Evolutionary conservation across 2,113 vertebrate genomes (phyloP).

Genomic region (Progne subis): DNA sequence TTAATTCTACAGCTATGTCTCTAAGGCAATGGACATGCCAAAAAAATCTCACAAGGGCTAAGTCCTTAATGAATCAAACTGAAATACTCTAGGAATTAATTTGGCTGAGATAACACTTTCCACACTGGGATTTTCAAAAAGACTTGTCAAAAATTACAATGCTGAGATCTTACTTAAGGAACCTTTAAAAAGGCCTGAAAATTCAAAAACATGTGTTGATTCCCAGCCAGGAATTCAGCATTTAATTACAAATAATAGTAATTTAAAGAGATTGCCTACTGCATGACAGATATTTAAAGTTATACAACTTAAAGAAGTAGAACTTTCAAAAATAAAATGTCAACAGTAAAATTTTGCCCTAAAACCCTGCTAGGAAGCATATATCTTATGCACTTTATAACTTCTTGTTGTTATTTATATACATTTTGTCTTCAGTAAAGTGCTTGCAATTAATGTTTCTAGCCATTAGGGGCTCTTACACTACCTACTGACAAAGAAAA

Average conservation of each 20-base stretch:
- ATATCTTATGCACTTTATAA: background rate
- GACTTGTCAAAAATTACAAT: background rate
- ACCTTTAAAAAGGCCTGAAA: background rate
- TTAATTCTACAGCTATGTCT: background rate
- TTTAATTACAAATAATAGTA: background rate
- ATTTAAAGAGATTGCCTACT: background rate
- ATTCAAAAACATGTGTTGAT: background rate
- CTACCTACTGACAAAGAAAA: background rate
- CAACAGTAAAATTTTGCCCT: background rate
- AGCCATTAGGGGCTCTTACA: background rate
- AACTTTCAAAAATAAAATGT: background rate
- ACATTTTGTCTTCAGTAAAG: background rate
- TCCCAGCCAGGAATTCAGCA: background rate
- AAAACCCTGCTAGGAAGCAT: background rate
- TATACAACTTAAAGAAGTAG: background rate
- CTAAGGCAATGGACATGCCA: background rate
- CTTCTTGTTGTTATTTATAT: background rate
- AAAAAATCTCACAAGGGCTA: background rate
- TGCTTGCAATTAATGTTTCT: background rate
- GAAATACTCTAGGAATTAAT: slow-evolving; percentile 21
- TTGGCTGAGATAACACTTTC: background rate
- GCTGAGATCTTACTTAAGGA: background rate
- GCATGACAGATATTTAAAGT: background rate
- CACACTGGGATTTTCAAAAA: background rate
- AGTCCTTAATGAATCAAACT: slow-evolving; percentile 6